Base-by-base conservation (phyloP, 2,888 invertebrate species). In the Ormyrus pomaceus region DNA sequence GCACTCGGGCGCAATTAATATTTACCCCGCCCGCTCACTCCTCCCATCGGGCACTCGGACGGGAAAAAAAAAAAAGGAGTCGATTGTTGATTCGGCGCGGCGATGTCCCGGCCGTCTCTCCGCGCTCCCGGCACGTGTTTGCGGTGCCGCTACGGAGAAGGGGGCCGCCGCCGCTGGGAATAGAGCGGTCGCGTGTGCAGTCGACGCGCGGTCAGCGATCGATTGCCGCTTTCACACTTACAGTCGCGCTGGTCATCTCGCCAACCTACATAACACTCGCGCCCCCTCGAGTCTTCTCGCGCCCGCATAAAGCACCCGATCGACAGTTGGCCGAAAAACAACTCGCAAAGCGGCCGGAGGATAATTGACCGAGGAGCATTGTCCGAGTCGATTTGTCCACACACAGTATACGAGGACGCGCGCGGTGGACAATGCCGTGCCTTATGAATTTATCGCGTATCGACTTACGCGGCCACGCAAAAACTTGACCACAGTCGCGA, bases 361-460 rank as follows among this genome's bases (percentile, higher is more conserved):
- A 69, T 64, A 70, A 70, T 62, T 61, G 56, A 19, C 34, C 9
- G 45, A 8, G n/a, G 13, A 13, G 50, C 50, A 69, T 69, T 73
- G 79, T 74, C 58, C 69, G 70, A 13, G n/a, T 5, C 61, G 11
- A n/a, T 7, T 59, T 69, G 34, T 34, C 34, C 3, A 4, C 34
- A 4, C 34, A 4, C 19, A 19, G 19, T 19, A 0, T 4, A 4
- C 3, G 34, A 34, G 34, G 34, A 34, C 34, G 34, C 34, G 34
- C 34, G 34, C 82, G 19, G 19, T 72, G 83, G 79, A 86, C 87
- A 87, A 87, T 88, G 87, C 87, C 88, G 88, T 2, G 88, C 34
- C 13, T n/a, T 64, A 88, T 87, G 87, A 88, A 90, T 90, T 90
- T 90, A 90, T 90, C 86, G 83, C 83, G 86, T 87, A 88, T 90